Conservation (phyloP, 1,140 invertebrate species). For the Drosophila sulfurigaster region DNA sequence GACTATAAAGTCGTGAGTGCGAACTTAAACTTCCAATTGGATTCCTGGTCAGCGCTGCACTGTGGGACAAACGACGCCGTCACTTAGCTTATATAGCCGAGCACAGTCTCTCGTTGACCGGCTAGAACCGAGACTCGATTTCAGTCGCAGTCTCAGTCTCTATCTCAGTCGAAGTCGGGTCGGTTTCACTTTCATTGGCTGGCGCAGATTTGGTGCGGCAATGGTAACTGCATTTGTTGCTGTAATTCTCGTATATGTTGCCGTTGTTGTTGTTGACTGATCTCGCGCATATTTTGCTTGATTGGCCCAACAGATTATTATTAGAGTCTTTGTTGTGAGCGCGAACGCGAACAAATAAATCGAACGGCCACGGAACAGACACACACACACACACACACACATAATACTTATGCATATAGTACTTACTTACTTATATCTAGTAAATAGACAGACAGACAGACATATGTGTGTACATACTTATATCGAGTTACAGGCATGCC, state of each 20-base stretch:
- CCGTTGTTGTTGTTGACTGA: slow-evolving; percentile 78
- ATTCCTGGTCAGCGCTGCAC: slow-evolving; percentile 77
- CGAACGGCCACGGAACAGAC: slow-evolving; percentile 60
- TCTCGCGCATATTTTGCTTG: slow-evolving; percentile 84
- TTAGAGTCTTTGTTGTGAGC: slow-evolving; percentile 71
- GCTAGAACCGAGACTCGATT: slow-evolving; percentile 56
- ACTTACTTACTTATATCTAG: slow-evolving; percentile 32
- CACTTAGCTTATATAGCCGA: slow-evolving; percentile 75
- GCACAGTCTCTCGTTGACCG: slow-evolving; percentile 44
- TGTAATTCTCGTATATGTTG: slow-evolving; percentile 40
- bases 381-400: slow-evolving; percentile 32
- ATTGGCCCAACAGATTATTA: slow-evolving; percentile 85
- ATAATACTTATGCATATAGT: slow-evolving; percentile 49
- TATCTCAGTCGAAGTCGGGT: slow-evolving; percentile 35
- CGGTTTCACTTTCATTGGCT: slow-evolving; percentile 80
- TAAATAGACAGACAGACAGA: slow-evolving; percentile 30
- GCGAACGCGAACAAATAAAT: slow-evolving; percentile 76
- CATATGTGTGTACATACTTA: slow-evolving; percentile 23
- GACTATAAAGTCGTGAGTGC: slow-evolving; percentile 73
- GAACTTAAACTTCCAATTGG: slow-evolving; percentile 84
- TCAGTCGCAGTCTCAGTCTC: slow-evolving; percentile 42
- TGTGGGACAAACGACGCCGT: slow-evolving; percentile 61
- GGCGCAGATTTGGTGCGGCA: slow-evolving; percentile 54
- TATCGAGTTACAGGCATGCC: slow-evolving; percentile 78
- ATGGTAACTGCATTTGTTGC: slow-evolving; percentile 41